Evolutionary conservation across 2,888 invertebrate species (phyloP), one percentile per base, ranked within the genome.

Genomic region (Pteria penguin): DNA sequence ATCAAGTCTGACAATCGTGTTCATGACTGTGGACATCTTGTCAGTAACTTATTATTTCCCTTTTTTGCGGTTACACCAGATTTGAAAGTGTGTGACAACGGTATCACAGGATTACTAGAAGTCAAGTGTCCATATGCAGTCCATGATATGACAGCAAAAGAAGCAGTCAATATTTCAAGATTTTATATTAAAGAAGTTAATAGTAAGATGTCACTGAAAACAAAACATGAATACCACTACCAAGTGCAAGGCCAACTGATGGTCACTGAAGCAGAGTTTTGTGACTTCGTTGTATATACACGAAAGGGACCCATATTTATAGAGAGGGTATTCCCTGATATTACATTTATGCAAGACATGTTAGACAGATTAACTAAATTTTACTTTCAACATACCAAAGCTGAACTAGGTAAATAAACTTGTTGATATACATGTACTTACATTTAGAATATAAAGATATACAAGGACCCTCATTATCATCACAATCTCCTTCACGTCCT

Each of bases 221-320:
- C 29, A 2, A 14, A 55, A n/a, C 66, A 79, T 68, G 36, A 33
- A 8, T 73, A 80, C 45, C 75, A 67, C n/a, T n/a, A 62, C 2
- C 79, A 81, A 26, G 57, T 79, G 2, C 81, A 81, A 31, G 72
- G 75, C 22, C 79, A 79, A 57, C 63, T 75, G 4, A 54, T 81
- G 57, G 52, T 79, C 11, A 75, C 70, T 54, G 81, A 70, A 8
- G 58, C 61, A 65, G 45, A 67, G 0, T 79, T 72, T 26, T 79
- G 79, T 77, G 67, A 75, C 4, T 77, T 79, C 62, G 58, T 75
- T n/a, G 76, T 79, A n/a, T n/a, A n/a, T n/a, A n/a, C n/a, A n/a
- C n/a, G n/a, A n/a, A n/a, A n/a, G n/a, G n/a, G n/a, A n/a, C n/a
- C n/a, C n/a, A n/a, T n/a, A n/a, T n/a, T n/a, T n/a, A n/a, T n/a